Evolutionary conservation across 2,113 vertebrate species (phyloP), one percentile per base, ranked within the genome.

Genomic region (Syngnathus scovelli): DNA sequence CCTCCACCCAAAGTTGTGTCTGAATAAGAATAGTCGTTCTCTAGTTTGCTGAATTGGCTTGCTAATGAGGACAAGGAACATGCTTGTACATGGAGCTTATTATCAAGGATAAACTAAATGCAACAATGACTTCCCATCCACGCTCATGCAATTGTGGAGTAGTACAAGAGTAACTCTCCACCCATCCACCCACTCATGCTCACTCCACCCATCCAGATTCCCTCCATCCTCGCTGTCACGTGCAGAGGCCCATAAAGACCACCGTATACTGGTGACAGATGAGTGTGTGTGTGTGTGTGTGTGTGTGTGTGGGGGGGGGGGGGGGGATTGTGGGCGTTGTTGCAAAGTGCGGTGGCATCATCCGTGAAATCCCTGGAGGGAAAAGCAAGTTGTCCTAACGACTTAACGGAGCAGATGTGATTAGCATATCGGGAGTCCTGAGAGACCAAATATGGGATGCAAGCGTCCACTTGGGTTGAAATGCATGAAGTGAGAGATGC

Each of bases 221-320:
- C 13, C 7, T 37, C 37, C 48, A 41, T 51, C 51, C 75, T 67
- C 74, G 66, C 76, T 64, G 77, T 86, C 88, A 85, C 77, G 76
- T 86, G 86, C 77, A 1, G 39, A 75, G 58, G 76, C 70, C 78
- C 76, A 74, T 74, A 75, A 77, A 68, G 77, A 80, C 81, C 72
- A 65, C 76, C 67, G 81, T 73, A 81, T 70, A 75, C 63, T 16
- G 21, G 7, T 18, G 37, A 33, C 27, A 33, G 27, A 33, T 33
- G 27, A 3, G 27, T 33, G 27, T 33, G 27, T 33, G 27, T 33
- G 27, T 33, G 27, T 33, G 3, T 33, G 37, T 11, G 59, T 23
- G 19, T 21, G 23, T 7, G 27, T 23, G 5, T 58, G 13, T 1
- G 1, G 7, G 33, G 3, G 12, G n/a, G 2, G 39, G n/a, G 41